Base-by-base conservation (phyloP, 2,797 vertebrate species). In the Spea hammondii region DNA sequence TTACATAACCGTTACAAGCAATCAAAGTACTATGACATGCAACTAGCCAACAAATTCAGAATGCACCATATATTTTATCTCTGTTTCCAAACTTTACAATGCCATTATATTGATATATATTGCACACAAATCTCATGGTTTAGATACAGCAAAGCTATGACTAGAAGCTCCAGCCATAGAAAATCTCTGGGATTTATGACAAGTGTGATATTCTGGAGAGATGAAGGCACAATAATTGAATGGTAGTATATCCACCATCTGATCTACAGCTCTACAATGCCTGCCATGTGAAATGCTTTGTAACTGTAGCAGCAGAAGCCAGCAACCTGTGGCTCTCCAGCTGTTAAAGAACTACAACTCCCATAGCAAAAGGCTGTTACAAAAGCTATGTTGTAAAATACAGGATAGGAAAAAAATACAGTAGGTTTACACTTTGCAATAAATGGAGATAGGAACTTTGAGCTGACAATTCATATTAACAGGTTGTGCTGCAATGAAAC, bases 81-180 rank as follows among this genome's bases (percentile, higher is more conserved):
- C 83, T 84, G 87, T 86, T 80, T 83, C 85, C 79, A 77, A 87
- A 91, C 93, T 95, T 94, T 92, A 93, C 91, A 88, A 83, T 84
- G 85, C 85, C 86, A 88, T 95, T 93, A 91, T 87, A 65, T 70
- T 92, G 93, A 94, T 94, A 87, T 32, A 32, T 92, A 94, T 86
- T 88, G 86, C 17, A 82, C 86, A 84, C 82, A 84, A 84, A 84
- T 92, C 93, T 93, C 92, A 88, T 85, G 89, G 84, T 77, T 86
- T 79, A 83, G 85, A 74, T 83, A 69, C 89, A 84, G 88, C 83
- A 86, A 89, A 92, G 91, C 94, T 88, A 91, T 84, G 85, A 79
- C 81, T 86, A 88, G 83, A 57, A 54, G 44, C 47, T 77, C 32
- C 65, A 87, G 86, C 82, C 83, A 85, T 59, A 76, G 79, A 84